Evolutionary conservation across 2,797 vertebrate genomes (phyloP), one percentile per base, ranked within the genome.

Genomic region (Microhierax caerulescens): DNA sequence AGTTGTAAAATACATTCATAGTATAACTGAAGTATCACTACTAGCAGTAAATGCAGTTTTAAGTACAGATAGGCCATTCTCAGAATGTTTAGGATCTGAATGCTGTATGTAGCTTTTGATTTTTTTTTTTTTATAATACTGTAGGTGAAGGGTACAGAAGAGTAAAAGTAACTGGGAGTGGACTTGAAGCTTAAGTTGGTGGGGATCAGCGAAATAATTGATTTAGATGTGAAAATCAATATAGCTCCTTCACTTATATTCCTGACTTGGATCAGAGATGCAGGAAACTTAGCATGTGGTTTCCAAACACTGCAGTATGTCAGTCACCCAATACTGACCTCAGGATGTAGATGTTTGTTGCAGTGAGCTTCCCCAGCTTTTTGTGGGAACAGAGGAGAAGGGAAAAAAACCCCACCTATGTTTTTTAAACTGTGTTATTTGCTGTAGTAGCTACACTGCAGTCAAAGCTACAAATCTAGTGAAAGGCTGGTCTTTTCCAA

Each of bases 251-350:
- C 13, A 32, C 4, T 69, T 84, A 24, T 1, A 2, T 53, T 88
- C 13, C 30, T 81, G 48, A 48, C 48, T 57, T 43, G 9, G 25
- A 27, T 77, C n/a, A 73, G 72, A 92, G 36, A 11, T 34, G 25
- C 30, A 37, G 51, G 30, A 57, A 57, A 39, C 28, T 54, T 76
- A 48, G 28, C 68, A n/a, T 36, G n/a, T 74, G 24, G 8, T 83
- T 88, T 83, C 36, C 27, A 59, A 59, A 32, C 30, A 14, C n/a
- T 63, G 15, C 36, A 54, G 10, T 67, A 2, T 5, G 11, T 89
- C 32, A 45, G 0, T 56, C 1, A 0, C 22, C 18, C 34, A 23
- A 0, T 85, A 41, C 20, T 39, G 27, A 64, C 34, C 10, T 41
- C 5, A 15, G 59, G 3, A 7, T 48, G 5, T 56, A 2, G 6